Evolutionary conservation across 2,888 invertebrate genomes (phyloP).

Genomic region (Drosophila macrothrix): DNA sequence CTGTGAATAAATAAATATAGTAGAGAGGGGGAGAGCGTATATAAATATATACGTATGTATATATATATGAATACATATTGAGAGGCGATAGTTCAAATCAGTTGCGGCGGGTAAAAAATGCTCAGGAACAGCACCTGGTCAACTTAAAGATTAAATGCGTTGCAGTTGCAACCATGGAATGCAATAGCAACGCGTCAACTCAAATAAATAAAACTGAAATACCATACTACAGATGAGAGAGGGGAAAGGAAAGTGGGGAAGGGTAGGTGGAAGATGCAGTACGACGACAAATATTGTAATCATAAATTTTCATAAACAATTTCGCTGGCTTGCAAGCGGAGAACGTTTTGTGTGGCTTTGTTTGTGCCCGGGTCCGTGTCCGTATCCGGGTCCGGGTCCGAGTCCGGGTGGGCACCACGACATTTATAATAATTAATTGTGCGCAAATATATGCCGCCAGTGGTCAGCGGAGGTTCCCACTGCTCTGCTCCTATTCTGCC

Average conservation of each 20-base stretch:
- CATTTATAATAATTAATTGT: constrained; percentile 85
- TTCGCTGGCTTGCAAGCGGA: constrained; percentile 61
- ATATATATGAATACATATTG: constrained; percentile 21
- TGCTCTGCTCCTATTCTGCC: background rate
- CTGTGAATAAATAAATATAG: constrained; percentile 25
- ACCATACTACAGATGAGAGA: constrained; percentile 28
- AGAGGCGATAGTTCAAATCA: constrained; percentile 67
- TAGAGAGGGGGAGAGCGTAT: background rate
- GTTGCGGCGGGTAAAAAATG: constrained; percentile 15
- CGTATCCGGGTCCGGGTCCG: constrained; percentile 32
- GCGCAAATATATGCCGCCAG: constrained; percentile 82
- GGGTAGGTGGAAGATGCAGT: constrained; percentile 62
- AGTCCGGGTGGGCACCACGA: constrained; percentile 66
- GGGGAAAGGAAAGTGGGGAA: background rate
- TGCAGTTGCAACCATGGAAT: constrained; percentile 37
- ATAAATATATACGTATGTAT: constrained; percentile 7
- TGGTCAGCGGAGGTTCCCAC: constrained; percentile 58
- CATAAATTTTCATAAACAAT: constrained; percentile 81
- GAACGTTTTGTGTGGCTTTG: constrained; percentile 58
- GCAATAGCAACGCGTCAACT: constrained; percentile 49
- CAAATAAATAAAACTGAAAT: constrained; percentile 57
- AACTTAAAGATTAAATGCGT: constrained; percentile 19
- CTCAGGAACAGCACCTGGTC: constrained; percentile 29
- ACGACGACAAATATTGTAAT: constrained; percentile 81
- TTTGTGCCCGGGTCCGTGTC: constrained; percentile 42